A percentile compares a stretch with the other conserved stretches of the same genome.
Evolutionary conservation across 1,140 invertebrate species (phyloP).

Genomic region (Arctopsyche grandis): DNA sequence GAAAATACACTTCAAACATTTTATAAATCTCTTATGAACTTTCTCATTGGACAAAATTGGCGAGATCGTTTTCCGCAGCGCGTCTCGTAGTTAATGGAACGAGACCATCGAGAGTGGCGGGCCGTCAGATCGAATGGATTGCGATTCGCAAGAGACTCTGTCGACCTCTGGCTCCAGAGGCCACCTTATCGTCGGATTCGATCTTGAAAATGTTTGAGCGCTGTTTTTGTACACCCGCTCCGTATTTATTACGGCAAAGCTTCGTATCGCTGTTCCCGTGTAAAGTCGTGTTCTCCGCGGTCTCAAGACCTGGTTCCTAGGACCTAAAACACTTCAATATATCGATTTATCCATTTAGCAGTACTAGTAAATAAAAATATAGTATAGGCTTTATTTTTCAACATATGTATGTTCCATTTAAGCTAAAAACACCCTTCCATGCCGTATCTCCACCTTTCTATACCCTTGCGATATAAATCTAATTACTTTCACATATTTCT

Average conservation of each 20-base stretch:
- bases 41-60: neutral
- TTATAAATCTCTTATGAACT: neutral
- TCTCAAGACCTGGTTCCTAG: conserved; percentile 1
- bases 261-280: conserved; percentile 42
- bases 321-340: too few species aligned
- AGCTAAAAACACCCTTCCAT: too few species aligned
- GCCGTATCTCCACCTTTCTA: too few species aligned
- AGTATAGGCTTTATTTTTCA: too few species aligned
- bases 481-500: too few species aligned
- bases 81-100: neutral
- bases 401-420: too few species aligned
- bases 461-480: too few species aligned
- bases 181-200: conserved; percentile 42
- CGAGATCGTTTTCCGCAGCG: neutral
- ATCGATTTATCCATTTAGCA: too few species aligned
- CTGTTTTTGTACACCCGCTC: conserved; percentile 47
- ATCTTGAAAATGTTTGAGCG: conserved; percentile 51
- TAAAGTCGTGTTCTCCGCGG: conserved; percentile 34
- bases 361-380: too few species aligned
- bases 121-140: neutral
- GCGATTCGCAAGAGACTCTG: neutral
- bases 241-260: conserved; percentile 44
- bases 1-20: too few species aligned
- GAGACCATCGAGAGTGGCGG: conserved; percentile 1
- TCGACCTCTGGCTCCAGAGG: conserved; percentile 18